phyloP scores from a whole-genome alignment of 2,888 invertebrate genomes.

The Drosophila hamatofila region DNA sequence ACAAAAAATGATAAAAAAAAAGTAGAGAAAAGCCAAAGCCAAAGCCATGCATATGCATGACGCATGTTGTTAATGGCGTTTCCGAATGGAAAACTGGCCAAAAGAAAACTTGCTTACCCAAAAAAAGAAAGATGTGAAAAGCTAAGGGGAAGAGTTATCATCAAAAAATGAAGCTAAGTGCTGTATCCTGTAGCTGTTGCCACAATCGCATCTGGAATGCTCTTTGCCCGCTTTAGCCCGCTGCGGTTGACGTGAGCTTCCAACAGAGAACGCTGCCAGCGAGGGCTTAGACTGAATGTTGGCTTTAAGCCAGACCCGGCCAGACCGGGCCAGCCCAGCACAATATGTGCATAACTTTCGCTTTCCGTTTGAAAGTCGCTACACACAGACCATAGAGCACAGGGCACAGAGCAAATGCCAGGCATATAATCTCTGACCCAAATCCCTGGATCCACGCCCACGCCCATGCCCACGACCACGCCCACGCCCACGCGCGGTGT shows the following conservation, averaged over 20 bases:
- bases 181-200: slow-evolving; percentile 30
- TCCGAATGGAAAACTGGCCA: slow-evolving; percentile 44
- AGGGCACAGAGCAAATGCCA: slow-evolving; percentile 32
- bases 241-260: slow-evolving; percentile 38
- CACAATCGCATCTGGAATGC: slow-evolving; percentile 66
- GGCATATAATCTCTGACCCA: slow-evolving; percentile 74
- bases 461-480: slow-evolving; percentile 37
- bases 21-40: neutral
- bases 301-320: slow-evolving; percentile 54
- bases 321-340: slow-evolving; percentile 41
- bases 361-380: slow-evolving; percentile 54
- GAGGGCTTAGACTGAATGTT: slow-evolving; percentile 42
- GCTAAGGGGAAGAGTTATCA: slow-evolving; percentile 7
- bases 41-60: slow-evolving; percentile 67
- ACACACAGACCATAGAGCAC: slow-evolving; percentile 11
- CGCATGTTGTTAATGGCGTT: slow-evolving; percentile 69
- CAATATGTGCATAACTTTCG: slow-evolving; percentile 74
- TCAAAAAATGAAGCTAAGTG: slow-evolving; percentile 52
- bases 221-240: slow-evolving; percentile 56
- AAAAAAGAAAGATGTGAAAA: slow-evolving; percentile 40
- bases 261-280: neutral
- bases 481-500: neutral
- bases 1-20: neutral
- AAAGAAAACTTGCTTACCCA: slow-evolving; percentile 45
- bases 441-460: slow-evolving; percentile 44